Evolutionary conservation across 2,888 invertebrate genomes (phyloP).

Genomic region (Ceriagrion tenellum): DNA sequence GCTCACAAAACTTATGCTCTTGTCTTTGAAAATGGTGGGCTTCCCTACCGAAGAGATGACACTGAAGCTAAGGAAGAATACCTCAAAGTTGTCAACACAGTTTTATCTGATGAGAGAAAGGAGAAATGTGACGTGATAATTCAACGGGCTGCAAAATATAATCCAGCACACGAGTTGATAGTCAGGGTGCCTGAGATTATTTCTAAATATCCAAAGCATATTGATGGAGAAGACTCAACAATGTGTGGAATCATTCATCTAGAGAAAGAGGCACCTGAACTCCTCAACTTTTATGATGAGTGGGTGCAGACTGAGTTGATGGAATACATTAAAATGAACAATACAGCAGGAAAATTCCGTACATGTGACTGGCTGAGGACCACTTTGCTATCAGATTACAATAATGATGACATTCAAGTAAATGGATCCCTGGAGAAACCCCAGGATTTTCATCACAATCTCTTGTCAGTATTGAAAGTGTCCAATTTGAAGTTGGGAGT

Average conservation of each 20-base stretch:
- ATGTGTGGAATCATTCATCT: background rate
- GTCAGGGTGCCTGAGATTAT: background rate
- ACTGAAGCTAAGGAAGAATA: background rate
- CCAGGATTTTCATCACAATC: background rate
- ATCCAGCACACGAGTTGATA: background rate
- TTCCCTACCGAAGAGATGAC: background rate
- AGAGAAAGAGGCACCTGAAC: background rate
- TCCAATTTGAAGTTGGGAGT: constrained; percentile 13
- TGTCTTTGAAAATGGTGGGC: background rate
- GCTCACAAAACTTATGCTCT: background rate
- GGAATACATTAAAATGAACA: background rate
- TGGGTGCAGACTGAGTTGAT: background rate
- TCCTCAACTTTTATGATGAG: background rate
- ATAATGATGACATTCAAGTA: background rate
- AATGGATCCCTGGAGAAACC: background rate
- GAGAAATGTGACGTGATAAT: background rate
- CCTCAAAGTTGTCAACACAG: background rate
- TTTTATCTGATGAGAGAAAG: background rate
- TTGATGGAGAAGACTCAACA: background rate
- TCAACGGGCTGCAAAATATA: background rate
- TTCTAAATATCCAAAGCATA: background rate
- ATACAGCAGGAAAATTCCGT: background rate
- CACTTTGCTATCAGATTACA: background rate
- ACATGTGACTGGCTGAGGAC: background rate
- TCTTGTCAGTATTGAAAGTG: background rate